Percentiles rank a stretch among this genome's conserved stretches.
phyloP scores from a whole-genome alignment of 2,797 vertebrate species.

The Ambastaia sidthimunki region DNA sequence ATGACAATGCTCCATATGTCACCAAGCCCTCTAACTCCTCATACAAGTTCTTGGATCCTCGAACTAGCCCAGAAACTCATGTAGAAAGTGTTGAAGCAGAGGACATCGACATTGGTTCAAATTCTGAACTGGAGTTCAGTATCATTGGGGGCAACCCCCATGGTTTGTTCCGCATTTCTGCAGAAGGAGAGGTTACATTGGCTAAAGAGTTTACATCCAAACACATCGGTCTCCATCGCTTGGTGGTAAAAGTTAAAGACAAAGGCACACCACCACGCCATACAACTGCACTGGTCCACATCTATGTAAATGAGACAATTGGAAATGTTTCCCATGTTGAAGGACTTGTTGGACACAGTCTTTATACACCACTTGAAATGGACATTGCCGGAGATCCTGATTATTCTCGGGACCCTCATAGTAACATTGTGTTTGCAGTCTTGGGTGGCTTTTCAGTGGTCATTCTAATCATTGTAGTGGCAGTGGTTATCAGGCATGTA shows the following conservation, averaged over 20 bases:
- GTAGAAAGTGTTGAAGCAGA: constrained; percentile 93
- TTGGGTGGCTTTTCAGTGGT: constrained; percentile 90
- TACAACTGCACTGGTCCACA: constrained; percentile 91
- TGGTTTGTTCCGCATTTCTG: constrained; percentile 91
- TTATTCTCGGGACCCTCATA: constrained; percentile 85
- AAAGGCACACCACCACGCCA: constrained; percentile 90
- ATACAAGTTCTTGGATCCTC: constrained; percentile 86
- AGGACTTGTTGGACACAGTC: constrained; percentile 91
- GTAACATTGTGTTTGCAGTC: constrained; percentile 91
- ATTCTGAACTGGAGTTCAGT: constrained; percentile 88
- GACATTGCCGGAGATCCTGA: constrained; percentile 97
- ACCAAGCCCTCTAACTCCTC: constrained; percentile 95
- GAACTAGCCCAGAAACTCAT: constrained; percentile 83
- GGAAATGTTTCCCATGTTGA: constrained; percentile 91
- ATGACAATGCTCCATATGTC: constrained; percentile 95
- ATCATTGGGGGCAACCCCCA: constrained; percentile 95
- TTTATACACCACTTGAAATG: constrained; percentile 92
- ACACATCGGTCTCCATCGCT: constrained; percentile 91
- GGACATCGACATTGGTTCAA: constrained; percentile 91
- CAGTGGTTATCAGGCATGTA: constrained; percentile 89
- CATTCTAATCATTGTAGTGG: constrained; percentile 89
- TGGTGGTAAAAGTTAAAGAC: constrained; percentile 92
- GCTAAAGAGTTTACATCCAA: constrained; percentile 90
- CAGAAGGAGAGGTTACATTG: constrained; percentile 89
- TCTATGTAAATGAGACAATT: constrained; percentile 93